Percentiles rank a stretch among this genome's conserved stretches.
phyloP scores from a whole-genome alignment of 2,888 invertebrate genomes.

The Plutella xylostella region DNA sequence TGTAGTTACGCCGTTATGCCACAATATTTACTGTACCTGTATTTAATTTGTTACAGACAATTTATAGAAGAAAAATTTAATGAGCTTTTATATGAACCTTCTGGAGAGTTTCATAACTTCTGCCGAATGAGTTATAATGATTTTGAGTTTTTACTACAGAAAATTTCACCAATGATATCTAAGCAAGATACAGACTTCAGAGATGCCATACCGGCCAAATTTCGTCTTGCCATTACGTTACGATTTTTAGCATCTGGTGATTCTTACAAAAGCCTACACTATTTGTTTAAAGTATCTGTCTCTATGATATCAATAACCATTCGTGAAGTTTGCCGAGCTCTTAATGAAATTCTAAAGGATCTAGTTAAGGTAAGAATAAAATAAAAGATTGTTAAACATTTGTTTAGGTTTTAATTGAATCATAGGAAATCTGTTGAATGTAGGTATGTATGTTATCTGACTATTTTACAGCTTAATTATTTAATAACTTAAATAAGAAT shows the following conservation, averaged over 20 bases:
- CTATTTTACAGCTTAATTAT: not conserved
- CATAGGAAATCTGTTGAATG: not conserved
- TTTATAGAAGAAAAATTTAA: constrained; percentile 22
- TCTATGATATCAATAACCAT: constrained; percentile 24
- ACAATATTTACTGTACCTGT: not conserved
- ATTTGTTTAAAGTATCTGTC: constrained; percentile 24
- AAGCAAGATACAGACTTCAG: constrained; percentile 25
- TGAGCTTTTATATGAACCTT: constrained; percentile 23
- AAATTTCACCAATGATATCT: constrained; percentile 25
- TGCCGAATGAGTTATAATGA: constrained; percentile 23
- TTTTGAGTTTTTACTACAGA: constrained; percentile 25
- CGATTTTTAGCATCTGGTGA: constrained; percentile 20
- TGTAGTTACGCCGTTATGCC: not conserved
- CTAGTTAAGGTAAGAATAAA: constrained; percentile 24
- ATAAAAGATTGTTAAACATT: not conserved
- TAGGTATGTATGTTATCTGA: too few relatives aligned
- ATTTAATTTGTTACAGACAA: not conserved
- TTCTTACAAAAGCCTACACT: not conserved
- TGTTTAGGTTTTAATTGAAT: not conserved
- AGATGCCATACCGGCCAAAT: constrained; percentile 22
- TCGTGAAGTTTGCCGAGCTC: constrained; percentile 24
- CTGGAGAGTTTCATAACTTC: constrained; percentile 26
- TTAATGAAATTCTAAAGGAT: constrained; percentile 24
- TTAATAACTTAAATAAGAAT: not conserved
- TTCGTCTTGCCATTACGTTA: constrained; percentile 25